Conservation (phyloP, 2,888 invertebrate species). For the Atethmia centrago region DNA sequence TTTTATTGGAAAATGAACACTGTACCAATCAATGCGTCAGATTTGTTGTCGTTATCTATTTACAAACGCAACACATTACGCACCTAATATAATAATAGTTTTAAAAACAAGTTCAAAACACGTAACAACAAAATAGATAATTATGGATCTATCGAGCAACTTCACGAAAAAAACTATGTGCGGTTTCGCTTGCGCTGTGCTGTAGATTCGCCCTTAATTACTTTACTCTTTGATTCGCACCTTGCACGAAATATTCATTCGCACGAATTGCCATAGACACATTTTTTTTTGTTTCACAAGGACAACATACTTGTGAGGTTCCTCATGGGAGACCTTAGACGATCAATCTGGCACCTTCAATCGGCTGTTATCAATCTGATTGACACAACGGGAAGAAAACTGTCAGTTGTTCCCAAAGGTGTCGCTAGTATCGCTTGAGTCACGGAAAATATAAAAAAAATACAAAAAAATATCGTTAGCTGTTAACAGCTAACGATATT, state of each 20-base stretch:
- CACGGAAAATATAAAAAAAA: no score
- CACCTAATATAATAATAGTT: slow-evolving; percentile 16
- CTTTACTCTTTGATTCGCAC: not conserved
- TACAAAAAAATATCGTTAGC: not conserved
- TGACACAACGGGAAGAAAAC: not conserved
- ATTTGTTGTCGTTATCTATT: slow-evolving; percentile 49
- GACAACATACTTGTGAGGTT: not conserved
- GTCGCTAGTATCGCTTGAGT: not conserved
- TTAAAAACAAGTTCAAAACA: slow-evolving; percentile 3
- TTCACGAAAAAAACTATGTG: slow-evolving; percentile 24
- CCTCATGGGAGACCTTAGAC: not conserved
- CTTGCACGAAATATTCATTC: no score
- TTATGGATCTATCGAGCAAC: not conserved
- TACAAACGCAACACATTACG: slow-evolving; percentile 35
- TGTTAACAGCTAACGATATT: not conserved
- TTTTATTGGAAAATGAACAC: slow-evolving; percentile 42
- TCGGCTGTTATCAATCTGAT: not conserved
- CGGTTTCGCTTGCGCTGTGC: no score
- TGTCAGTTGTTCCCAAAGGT: not conserved
- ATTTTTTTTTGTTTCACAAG: not conserved
- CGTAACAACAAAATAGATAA: slow-evolving; percentile 5
- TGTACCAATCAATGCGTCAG: slow-evolving; percentile 57
- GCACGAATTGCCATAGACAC: slow-evolving; percentile 15
- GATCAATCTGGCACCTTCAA: not conserved
- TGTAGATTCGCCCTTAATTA: not conserved